A percentile compares a stretch with the other conserved stretches of the same genome.
phyloP scores from a whole-genome alignment of 2,113 vertebrate species.

The Ibidorhyncha struthersii region DNA sequence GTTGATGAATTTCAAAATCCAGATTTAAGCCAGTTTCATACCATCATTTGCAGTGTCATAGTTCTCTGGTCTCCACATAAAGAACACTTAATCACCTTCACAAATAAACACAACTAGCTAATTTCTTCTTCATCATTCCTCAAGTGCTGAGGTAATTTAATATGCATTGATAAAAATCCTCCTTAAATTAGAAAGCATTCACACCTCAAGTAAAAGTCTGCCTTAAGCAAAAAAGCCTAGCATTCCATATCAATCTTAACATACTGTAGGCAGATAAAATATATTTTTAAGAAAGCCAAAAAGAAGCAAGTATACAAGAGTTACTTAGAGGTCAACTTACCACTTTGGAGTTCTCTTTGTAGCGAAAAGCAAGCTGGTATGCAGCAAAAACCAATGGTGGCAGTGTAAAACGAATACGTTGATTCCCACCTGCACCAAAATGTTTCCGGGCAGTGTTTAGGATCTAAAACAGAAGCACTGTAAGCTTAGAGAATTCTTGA shows the following conservation, averaged over 20 bases:
- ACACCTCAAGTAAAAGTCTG: neutral
- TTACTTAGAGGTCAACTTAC: constrained; percentile 66
- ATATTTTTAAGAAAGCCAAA: neutral
- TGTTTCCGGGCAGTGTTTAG: constrained; percentile 97
- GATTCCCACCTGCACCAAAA: constrained; percentile 97
- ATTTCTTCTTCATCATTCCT: neutral
- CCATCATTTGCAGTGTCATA: neutral
- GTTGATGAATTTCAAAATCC: neutral
- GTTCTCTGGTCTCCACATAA: neutral
- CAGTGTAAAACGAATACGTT: constrained; percentile 93
- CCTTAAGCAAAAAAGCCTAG: neutral
- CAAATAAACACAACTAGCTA: neutral
- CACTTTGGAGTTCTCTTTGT: constrained; percentile 93
- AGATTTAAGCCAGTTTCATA: neutral
- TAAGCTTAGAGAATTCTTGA: neutral
- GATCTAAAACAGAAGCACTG: constrained; percentile 77
- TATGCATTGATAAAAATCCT: neutral
- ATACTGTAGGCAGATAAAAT: neutral
- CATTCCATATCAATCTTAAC: neutral
- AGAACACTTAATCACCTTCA: neutral
- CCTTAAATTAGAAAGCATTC: neutral
- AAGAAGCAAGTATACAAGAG: neutral
- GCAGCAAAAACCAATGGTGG: constrained; percentile 95
- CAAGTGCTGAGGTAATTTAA: neutral
- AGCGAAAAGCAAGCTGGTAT: constrained; percentile 96